Conservation (phyloP, 2,113 vertebrate genomes). For the Paracanthobrama guichenoti region DNA sequence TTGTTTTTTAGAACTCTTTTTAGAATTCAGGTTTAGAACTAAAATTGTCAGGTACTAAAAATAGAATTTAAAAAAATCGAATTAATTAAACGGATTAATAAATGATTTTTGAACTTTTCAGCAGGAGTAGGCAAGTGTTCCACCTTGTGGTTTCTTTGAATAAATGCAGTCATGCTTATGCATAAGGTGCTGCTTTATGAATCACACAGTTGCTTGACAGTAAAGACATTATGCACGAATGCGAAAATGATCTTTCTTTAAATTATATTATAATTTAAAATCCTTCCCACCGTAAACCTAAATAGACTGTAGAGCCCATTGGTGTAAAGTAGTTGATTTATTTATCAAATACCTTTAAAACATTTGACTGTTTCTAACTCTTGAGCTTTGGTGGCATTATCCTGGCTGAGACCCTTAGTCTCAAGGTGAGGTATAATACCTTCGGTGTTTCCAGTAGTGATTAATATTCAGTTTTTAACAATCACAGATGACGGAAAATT, state of each 20-base stretch:
- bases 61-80: not conserved
- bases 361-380: not conserved
- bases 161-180: not conserved
- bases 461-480: not conserved
- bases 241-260: too few relatives aligned
- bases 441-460: not conserved
- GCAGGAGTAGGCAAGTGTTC: not conserved
- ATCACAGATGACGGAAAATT: not conserved
- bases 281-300: too few relatives aligned
- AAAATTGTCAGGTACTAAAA: not conserved
- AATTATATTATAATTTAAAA: too few relatives aligned
- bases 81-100: not conserved
- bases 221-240: too few relatives aligned
- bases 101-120: not conserved
- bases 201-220: not conserved
- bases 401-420: not conserved
- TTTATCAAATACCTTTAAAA: not conserved
- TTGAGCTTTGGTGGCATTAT: not conserved
- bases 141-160: not conserved
- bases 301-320: not conserved
- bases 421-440: not conserved
- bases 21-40: not conserved
- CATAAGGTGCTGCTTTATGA: not conserved
- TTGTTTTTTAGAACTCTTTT: too few relatives aligned
- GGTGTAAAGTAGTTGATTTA: not conserved